Evolutionary conservation across 2,888 invertebrate species (phyloP), one percentile per base, ranked within the genome.

Genomic region (Aplocera efformata): DNA sequence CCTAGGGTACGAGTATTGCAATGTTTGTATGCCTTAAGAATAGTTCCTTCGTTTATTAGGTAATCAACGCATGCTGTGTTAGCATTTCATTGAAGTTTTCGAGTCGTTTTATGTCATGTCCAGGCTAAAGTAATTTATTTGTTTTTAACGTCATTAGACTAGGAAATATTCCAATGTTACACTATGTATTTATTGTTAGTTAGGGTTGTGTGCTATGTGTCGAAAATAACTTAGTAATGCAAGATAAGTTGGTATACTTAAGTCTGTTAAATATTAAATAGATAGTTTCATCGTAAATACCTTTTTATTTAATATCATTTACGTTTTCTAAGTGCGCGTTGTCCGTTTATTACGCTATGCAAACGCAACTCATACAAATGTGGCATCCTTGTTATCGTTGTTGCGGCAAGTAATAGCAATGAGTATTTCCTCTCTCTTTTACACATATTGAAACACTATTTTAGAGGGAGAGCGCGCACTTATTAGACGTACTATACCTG

Each of bases 241-340:
- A n/a, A n/a, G 63, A 61, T 72, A 79, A 78, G 69, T 80, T 74
- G 76, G 83, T 86, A 81, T 85, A n/a, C n/a, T 82, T 79, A 78
- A 85, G 83, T 86, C 83, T 88, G 85, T 86, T 88, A 82, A 40
- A 61, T 72, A 77, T 69, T 74, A 74, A 77, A 77, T 80, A 83
- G 74, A 80, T 44, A 50, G 41, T 71, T 67, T 78, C 77, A 78
- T 67, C 65, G 57, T 58, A 53, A 53, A 39, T 26, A 7, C 32
- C 53, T 50, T 71, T 72, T 74, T 53, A 62, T 71, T 74, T 63
- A 24, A 28, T 31, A 26, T 24, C n/a, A 23, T 31, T 31, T 32
- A 32, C 8, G 21, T 5, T 13, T 7, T 6, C n/a, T 10, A n/a
- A n/a, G n/a, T n/a, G n/a, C n/a, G n/a, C n/a, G n/a, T n/a, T n/a